Evolutionary conservation across 2,888 invertebrate genomes (phyloP).

Genomic region (Acanthosepion lycidas): DNA sequence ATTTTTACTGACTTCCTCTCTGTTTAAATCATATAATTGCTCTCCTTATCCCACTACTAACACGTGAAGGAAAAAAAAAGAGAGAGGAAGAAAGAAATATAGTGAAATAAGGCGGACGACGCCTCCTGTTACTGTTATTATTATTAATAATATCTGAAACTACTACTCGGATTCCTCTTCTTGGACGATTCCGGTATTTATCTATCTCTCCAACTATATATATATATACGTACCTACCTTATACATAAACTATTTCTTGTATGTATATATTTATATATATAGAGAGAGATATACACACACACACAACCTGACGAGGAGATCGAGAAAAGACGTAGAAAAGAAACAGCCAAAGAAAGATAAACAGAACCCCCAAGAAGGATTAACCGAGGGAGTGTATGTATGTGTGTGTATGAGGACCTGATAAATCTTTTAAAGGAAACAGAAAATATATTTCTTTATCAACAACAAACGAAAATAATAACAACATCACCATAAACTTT

Average conservation of each 20-base stretch:
- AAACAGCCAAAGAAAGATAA: neutral
- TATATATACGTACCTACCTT: no score
- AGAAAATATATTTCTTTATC: neutral
- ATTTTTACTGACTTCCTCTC: neutral
- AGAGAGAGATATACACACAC: neutral
- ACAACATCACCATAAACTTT: no score
- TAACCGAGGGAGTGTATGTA: neutral
- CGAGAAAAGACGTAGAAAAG: conserved; percentile 23
- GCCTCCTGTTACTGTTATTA: neutral
- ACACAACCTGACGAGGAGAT: neutral
- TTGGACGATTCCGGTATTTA: neutral
- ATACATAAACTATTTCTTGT: neutral
- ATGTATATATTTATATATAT: neutral
- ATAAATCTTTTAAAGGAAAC: neutral
- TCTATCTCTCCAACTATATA: neutral
- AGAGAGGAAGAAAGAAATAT: neutral
- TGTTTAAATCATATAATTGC: neutral
- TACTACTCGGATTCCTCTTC: neutral
- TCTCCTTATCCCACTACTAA: neutral
- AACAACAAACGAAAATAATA: neutral
- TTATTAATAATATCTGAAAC: neutral
- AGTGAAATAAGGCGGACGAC: neutral
- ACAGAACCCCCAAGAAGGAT: neutral
- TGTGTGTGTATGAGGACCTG: neutral
- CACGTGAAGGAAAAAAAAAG: neutral